Evolutionary conservation across 2,113 vertebrate species (phyloP).

Genomic region (Fukomys damarensis): DNA sequence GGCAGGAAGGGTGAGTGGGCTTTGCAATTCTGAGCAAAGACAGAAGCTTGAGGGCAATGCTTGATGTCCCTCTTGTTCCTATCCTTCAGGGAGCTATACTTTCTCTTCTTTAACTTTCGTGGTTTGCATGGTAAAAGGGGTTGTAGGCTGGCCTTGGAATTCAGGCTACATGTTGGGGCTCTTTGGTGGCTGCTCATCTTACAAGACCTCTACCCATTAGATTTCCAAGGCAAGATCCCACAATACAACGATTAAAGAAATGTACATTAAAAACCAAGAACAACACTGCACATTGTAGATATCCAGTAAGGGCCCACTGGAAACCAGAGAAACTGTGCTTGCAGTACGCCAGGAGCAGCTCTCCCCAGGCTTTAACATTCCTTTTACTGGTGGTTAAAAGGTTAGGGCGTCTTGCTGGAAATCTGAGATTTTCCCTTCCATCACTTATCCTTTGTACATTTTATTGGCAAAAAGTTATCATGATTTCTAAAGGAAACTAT

Average conservation of each 20-base stretch:
- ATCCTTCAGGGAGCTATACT: neutral
- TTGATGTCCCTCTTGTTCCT: neutral
- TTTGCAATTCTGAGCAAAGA: neutral
- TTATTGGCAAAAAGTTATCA: constrained; percentile 18
- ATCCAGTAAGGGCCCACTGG: neutral
- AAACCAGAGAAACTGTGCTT: neutral
- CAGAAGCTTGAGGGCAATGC: neutral
- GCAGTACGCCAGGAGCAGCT: neutral
- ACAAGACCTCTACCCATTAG: neutral
- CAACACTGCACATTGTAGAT: neutral
- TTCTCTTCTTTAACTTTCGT: neutral
- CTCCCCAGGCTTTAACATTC: neutral
- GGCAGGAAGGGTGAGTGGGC: neutral
- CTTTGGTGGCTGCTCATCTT: neutral
- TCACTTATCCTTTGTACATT: neutral
- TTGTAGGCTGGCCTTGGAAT: neutral
- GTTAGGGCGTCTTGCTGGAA: neutral
- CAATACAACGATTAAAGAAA: constrained; percentile 5
- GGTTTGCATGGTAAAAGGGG: neutral
- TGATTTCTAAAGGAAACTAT: constrained; percentile 35
- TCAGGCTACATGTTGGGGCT: neutral
- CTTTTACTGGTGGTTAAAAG: neutral
- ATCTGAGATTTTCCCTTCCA: neutral
- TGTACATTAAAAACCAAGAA: neutral
- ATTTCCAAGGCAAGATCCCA: neutral